phyloP scores from a whole-genome alignment of 2,113 vertebrate genomes.

The Lipophrys pholis region DNA sequence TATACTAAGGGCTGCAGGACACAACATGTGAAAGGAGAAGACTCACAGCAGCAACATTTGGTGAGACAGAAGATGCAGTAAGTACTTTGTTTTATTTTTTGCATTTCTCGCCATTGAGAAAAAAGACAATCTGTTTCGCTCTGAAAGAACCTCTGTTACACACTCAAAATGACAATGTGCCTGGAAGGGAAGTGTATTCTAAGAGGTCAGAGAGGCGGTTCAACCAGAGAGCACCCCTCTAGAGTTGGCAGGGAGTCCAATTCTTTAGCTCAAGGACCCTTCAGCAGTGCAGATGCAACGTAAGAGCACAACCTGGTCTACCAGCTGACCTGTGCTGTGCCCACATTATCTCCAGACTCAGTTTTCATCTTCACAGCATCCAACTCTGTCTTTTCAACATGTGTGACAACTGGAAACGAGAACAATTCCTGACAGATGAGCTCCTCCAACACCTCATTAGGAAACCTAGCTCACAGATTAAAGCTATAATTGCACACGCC shows the following conservation, averaged over 20 bases:
- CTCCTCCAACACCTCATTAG: conserved; percentile 49
- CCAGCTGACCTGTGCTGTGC: conserved; percentile 10
- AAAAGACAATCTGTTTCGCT: not conserved
- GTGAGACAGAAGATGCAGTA: not conserved
- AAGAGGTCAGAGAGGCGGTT: conserved; percentile 29
- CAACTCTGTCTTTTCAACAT: conserved; percentile 3
- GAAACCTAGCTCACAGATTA: conserved; percentile 32
- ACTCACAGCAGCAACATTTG: conserved; percentile 1
- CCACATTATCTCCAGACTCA: conserved; percentile 1
- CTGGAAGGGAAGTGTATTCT: not conserved
- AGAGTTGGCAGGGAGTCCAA: conserved; percentile 17
- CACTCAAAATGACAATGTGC: conserved; percentile 6
- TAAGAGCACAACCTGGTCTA: conserved; percentile 19
- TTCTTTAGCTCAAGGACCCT: conserved; percentile 42
- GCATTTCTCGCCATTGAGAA: not conserved
- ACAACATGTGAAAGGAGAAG: not conserved
- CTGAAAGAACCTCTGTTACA: not conserved
- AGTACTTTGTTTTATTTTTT: too few species aligned
- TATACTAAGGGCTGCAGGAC: not conserved
- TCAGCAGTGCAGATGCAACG: conserved; percentile 24
- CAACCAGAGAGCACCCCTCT: conserved; percentile 3
- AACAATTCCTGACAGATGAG: conserved; percentile 11
- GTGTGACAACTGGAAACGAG: not conserved
- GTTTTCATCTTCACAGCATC: not conserved
- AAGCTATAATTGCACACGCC: conserved; percentile 43